Evolutionary conservation across 2,113 vertebrate species (phyloP).

Genomic region (Boulengeromyrus knoepffleri): DNA sequence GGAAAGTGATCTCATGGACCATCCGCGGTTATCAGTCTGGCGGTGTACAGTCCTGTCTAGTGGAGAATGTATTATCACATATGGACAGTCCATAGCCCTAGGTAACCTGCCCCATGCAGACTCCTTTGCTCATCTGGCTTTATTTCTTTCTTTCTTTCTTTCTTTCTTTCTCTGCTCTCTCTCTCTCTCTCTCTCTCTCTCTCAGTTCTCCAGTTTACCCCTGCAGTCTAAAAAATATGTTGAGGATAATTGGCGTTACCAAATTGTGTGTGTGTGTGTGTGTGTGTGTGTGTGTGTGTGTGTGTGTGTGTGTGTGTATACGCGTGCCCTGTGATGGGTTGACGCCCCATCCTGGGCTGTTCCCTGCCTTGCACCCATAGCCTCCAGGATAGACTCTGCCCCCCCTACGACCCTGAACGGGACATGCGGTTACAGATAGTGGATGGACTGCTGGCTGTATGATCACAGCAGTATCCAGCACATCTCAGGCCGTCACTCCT

Average conservation of each 20-base stretch:
- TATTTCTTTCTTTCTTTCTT: background rate
- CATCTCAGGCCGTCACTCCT: background rate
- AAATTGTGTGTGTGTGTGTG: too few species aligned
- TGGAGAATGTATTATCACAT: background rate
- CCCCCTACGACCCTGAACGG: background rate
- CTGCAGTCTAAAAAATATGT: too few species aligned
- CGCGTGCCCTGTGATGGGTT: background rate
- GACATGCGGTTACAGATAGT: too few species aligned
- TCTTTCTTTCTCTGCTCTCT: background rate
- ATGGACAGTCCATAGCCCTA: background rate
- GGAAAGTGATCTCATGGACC: background rate
- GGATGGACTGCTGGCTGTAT: background rate
- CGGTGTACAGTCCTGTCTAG: background rate
- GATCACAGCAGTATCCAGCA: background rate
- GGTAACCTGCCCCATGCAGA: background rate
- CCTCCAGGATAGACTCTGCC: background rate
- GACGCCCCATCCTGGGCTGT: background rate
- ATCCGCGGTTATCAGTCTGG: background rate
- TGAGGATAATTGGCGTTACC: too few species aligned
- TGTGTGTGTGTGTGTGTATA: too few species aligned
- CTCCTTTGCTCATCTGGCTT: background rate
- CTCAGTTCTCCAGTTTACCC: background rate
- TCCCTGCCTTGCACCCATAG: background rate
- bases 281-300: too few species aligned
- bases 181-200: background rate